Percentiles rank a stretch among this genome's conserved stretches.
phyloP scores from a whole-genome alignment of 1,140 invertebrate genomes.

The Hycleus phaleratus region DNA sequence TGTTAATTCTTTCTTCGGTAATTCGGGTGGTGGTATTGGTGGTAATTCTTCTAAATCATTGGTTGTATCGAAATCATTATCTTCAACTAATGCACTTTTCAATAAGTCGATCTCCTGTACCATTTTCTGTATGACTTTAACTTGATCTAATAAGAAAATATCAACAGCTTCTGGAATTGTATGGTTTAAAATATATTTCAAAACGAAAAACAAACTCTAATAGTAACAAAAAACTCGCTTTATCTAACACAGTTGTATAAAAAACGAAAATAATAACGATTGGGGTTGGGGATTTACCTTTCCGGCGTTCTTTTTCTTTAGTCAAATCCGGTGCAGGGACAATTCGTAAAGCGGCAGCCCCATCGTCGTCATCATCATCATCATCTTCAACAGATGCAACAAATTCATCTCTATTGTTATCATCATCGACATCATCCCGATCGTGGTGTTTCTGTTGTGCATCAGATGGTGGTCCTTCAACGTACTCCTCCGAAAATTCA shows the following conservation, averaged over 20 bases:
- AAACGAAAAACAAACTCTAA: neutral
- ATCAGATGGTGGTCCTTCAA: conserved; percentile 22
- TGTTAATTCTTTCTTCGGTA: conserved; percentile 39
- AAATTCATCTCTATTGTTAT: conserved; percentile 11
- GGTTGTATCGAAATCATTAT: conserved; percentile 14
- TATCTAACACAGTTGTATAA: neutral
- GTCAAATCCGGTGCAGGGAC: conserved; percentile 37
- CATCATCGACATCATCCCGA: conserved; percentile 7
- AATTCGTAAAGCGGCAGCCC: conserved; percentile 33
- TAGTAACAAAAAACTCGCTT: neutral
- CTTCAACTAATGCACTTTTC: conserved; percentile 22
- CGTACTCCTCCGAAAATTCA: conserved; percentile 30
- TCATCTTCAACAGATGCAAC: conserved; percentile 24
- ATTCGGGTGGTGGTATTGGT: conserved; percentile 36
- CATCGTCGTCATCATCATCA: conserved; percentile 23
- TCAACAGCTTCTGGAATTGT: conserved; percentile 22
- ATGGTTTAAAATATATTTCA: neutral
- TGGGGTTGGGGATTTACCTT: conserved; percentile 15
- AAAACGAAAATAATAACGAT: neutral
- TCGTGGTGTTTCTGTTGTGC: conserved; percentile 14
- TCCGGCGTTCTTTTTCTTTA: conserved; percentile 26
- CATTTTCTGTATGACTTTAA: conserved; percentile 35
- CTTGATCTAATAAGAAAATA: conserved; percentile 31
- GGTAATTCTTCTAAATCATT: conserved; percentile 43
- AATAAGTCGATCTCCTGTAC: conserved; percentile 31